A percentile compares a stretch with the other conserved stretches of the same genome.
Conservation (phyloP, 2,113 vertebrate genomes). For the Solea solea region DNA sequence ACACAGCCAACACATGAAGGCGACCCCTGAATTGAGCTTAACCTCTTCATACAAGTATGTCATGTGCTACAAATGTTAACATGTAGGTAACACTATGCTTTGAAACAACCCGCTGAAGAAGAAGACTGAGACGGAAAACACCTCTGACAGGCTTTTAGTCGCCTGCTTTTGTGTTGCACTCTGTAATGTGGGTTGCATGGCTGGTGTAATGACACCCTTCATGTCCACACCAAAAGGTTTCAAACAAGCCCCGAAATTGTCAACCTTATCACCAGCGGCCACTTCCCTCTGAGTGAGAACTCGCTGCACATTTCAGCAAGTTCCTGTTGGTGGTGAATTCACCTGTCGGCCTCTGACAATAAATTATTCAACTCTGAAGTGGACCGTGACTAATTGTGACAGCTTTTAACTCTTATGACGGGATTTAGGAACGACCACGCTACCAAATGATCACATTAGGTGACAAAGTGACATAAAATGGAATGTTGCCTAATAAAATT, state of each 20-base stretch:
- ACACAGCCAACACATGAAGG: too few relatives aligned
- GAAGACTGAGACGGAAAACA: neutral
- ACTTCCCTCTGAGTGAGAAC: neutral
- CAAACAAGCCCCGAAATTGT: constrained; percentile 36
- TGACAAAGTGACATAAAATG: neutral
- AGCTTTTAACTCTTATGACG: neutral
- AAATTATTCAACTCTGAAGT: neutral
- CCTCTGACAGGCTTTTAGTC: neutral
- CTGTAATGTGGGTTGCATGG: constrained; percentile 22
- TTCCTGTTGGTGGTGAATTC: neutral
- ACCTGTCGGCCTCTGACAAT: neutral
- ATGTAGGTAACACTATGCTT: neutral
- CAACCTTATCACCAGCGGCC: constrained; percentile 14
- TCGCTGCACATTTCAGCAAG: neutral
- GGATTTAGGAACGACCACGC: neutral
- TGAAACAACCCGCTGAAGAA: neutral
- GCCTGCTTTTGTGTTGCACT: constrained; percentile 3
- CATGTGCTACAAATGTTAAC: neutral
- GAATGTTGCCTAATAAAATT: neutral
- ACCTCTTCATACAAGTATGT: too few relatives aligned
- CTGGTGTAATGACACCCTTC: constrained; percentile 12
- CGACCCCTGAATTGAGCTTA: too few relatives aligned
- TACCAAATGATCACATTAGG: neutral
- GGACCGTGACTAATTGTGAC: neutral
- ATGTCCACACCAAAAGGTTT: constrained; percentile 24